phyloP scores from a whole-genome alignment of 2,888 invertebrate species.

The Julus scandinavius region DNA sequence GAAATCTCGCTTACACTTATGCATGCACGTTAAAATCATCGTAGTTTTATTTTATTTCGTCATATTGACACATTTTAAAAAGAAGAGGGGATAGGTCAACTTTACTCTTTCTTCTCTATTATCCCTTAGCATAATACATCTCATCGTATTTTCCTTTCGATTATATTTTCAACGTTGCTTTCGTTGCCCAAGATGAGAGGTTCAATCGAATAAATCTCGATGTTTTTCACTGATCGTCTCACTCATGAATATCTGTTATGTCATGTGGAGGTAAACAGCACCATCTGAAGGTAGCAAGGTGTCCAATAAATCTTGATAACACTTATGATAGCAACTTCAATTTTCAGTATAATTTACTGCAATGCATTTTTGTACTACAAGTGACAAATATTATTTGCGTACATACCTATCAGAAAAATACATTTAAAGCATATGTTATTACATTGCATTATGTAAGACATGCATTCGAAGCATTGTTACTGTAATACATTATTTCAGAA shows the following conservation, averaged over 20 bases:
- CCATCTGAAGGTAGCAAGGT: background rate
- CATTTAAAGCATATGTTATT: too few species aligned
- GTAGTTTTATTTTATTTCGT: background rate
- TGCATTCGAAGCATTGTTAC: too few species aligned
- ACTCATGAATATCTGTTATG: conserved; percentile 13
- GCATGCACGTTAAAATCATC: background rate
- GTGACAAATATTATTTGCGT: too few species aligned
- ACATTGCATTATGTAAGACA: too few species aligned
- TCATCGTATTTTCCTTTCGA: background rate
- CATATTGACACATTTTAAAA: background rate
- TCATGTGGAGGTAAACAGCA: background rate
- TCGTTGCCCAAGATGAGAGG: background rate
- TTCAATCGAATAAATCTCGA: background rate
- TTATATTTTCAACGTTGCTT: background rate
- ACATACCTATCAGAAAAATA: too few species aligned
- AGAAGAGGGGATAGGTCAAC: background rate
- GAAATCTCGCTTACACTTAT: background rate
- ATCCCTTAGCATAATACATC: background rate
- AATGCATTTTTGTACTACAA: too few species aligned
- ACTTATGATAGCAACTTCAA: too few species aligned
- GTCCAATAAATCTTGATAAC: background rate
- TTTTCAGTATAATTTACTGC: too few species aligned
- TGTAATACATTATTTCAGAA: too few species aligned
- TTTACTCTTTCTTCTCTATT: background rate
- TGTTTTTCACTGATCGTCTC: background rate